Evolutionary conservation across 1,140 invertebrate species (phyloP), one percentile per base, ranked within the genome.

Genomic region (Habropoda laboriosa): DNA sequence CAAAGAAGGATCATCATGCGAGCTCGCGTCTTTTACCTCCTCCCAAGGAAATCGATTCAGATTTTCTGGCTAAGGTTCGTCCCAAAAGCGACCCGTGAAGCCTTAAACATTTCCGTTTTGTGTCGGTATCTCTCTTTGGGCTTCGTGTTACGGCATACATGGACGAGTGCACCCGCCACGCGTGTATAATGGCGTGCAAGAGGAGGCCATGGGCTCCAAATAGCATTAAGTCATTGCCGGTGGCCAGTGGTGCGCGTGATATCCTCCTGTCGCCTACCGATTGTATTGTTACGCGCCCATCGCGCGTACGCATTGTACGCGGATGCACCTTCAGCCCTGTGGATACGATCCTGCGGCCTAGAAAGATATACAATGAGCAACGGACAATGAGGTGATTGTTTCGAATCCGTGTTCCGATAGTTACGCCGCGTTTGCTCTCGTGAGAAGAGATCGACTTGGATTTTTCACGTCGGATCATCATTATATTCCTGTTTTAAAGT

Each of bases 221-320:
- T 87, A 87, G 85, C 79, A 87, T 87, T 87, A 87, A 87, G 80
- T 87, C 82, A 83, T 85, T 87, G 85, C 85, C 81, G 74, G 74
- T 85, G 80, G 68, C 70, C 86, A 82, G 73, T 79, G 70, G 80
- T 78, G 86, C 86, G 83, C 73, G 77, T 68, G 77, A 73, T 82
- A 84, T 78, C 72, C 86, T 45, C 75, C 82, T 77, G 86, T 85
- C 85, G 85, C 82, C 67, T 73, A 61, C 75, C 82, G 72, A 71
- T 60, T 73, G 66, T 75, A 86, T 82, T 82, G 83, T 86, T 81
- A 27, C 70, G 51, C 51, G 60, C 30, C 16, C 45, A 73, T 80
- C 72, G 35, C 51, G 32, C 38, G 38, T 18, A 42, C 51, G 40
- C 57, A 45, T 51, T 66, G 30, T 51, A 35, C n/a, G 21, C 21